Conservation (phyloP, 2,888 invertebrate genomes). For the Psylliodes chrysocephalus region DNA sequence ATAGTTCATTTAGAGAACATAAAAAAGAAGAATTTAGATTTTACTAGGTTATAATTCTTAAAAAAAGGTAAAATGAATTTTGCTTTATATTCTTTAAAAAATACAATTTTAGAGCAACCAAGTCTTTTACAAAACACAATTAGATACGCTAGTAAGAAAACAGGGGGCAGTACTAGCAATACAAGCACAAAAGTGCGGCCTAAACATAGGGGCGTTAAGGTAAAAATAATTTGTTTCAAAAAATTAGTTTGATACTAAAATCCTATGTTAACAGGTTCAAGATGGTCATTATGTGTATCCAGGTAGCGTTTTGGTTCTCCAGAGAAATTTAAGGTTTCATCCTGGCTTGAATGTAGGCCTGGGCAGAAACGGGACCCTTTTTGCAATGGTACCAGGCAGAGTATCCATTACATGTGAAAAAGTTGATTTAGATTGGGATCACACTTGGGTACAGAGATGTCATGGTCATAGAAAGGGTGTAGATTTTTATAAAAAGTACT, state of each 20-base stretch:
- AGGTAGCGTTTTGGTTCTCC: slow-evolving; percentile 77
- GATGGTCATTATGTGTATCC: slow-evolving; percentile 74
- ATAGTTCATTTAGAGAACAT: too few species aligned
- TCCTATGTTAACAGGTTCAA: slow-evolving; percentile 61
- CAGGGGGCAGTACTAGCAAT: slow-evolving; percentile 78
- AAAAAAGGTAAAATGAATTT: slow-evolving; percentile 12
- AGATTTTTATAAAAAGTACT: slow-evolving; percentile 84
- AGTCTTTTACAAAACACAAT: slow-evolving; percentile 2
- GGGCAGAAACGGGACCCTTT: slow-evolving; percentile 81
- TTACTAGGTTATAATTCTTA: not conserved
- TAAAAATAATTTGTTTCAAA: not conserved
- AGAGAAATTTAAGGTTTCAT: slow-evolving; percentile 77
- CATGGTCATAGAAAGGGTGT: slow-evolving; percentile 74
- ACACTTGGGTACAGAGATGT: slow-evolving; percentile 76
- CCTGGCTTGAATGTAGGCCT: slow-evolving; percentile 86
- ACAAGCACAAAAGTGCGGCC: slow-evolving; percentile 74
- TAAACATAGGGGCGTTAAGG: slow-evolving; percentile 81
- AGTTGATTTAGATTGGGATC: slow-evolving; percentile 81
- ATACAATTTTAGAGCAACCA: not conserved
- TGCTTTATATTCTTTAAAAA: slow-evolving; percentile 12
- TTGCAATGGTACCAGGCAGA: slow-evolving; percentile 81
- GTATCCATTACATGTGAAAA: slow-evolving; percentile 86
- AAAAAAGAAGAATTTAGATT: not conserved
- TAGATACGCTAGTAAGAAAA: slow-evolving; percentile 79
- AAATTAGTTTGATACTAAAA: not conserved